Evolutionary conservation across 2,888 invertebrate genomes (phyloP).

Genomic region (Meiosimyza decipiens): DNA sequence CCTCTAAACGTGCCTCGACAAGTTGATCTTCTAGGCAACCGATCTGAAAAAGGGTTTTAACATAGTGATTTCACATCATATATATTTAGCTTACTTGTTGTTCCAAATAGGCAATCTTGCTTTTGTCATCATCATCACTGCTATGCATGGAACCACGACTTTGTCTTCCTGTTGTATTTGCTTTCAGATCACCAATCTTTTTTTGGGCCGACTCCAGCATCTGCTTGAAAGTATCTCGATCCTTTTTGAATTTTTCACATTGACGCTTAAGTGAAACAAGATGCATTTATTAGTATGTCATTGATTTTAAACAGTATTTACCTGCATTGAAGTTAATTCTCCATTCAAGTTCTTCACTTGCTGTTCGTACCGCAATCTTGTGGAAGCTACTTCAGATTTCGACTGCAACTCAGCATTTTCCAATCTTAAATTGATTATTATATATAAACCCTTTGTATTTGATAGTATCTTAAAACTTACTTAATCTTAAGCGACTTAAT

Average conservation of each 20-base stretch:
- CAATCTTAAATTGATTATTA: slow-evolving; percentile 62
- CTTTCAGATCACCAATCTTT: slow-evolving; percentile 81
- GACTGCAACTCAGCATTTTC: slow-evolving; percentile 78
- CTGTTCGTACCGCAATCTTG: slow-evolving; percentile 86
- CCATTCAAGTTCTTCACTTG: slow-evolving; percentile 83
- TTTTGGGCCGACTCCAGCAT: slow-evolving; percentile 90
- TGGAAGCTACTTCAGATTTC: slow-evolving; percentile 82
- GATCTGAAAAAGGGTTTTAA: slow-evolving; percentile 61
- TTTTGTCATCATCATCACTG: slow-evolving; percentile 81
- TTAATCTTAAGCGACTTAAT: slow-evolving; percentile 76
- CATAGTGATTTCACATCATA: not conserved
- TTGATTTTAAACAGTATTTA: slow-evolving; percentile 52
- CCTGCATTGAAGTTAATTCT: slow-evolving; percentile 85
- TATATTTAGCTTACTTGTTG: slow-evolving; percentile 71
- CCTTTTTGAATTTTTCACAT: slow-evolving; percentile 80
- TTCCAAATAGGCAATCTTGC: slow-evolving; percentile 79
- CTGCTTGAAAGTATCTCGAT: slow-evolving; percentile 89
- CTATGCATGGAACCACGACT: slow-evolving; percentile 76
- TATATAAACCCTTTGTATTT: not conserved
- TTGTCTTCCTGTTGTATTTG: slow-evolving; percentile 68
- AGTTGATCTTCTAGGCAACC: slow-evolving; percentile 89
- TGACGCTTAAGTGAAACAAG: slow-evolving; percentile 56
- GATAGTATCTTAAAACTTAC: slow-evolving; percentile 56
- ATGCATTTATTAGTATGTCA: not conserved
- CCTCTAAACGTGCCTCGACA: slow-evolving; percentile 83